Evolutionary conservation across 2,113 vertebrate species (phyloP).

Genomic region (Megalops atlanticus): DNA sequence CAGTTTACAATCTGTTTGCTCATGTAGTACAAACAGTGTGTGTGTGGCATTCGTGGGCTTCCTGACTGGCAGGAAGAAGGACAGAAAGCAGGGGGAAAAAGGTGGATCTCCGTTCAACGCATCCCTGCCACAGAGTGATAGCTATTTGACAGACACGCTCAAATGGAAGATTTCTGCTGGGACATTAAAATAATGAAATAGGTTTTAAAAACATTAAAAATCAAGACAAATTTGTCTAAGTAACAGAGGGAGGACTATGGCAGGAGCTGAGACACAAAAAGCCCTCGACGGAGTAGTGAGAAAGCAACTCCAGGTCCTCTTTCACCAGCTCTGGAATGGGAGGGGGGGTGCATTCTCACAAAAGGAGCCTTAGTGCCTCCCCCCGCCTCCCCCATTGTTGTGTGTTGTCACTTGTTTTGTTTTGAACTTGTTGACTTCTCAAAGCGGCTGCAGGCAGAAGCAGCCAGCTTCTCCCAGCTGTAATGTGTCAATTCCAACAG

Average conservation of each 20-base stretch:
- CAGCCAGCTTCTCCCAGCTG: constrained; percentile 58
- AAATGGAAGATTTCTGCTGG: constrained; percentile 63
- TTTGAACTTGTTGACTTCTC: constrained; percentile 75
- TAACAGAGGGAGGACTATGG: constrained; percentile 48
- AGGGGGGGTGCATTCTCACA: neutral
- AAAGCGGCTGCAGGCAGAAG: constrained; percentile 60
- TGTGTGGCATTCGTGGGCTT: constrained; percentile 81
- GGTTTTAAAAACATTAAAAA: constrained; percentile 42
- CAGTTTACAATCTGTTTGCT: constrained; percentile 94
- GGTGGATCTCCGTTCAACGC: constrained; percentile 69
- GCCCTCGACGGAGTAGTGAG: constrained; percentile 51
- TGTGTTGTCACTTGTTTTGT: constrained; percentile 63
- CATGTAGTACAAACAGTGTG: constrained; percentile 87
- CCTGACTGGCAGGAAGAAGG: constrained; percentile 79
- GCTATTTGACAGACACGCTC: constrained; percentile 73
- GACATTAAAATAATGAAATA: constrained; percentile 36
- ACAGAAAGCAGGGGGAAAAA: constrained; percentile 66
- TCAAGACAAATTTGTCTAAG: constrained; percentile 46
- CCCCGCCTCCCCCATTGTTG: constrained; percentile 63
- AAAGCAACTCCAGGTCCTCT: constrained; percentile 23
- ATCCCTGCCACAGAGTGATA: constrained; percentile 69
- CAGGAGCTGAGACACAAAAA: constrained; percentile 43
- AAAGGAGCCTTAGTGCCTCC: constrained; percentile 28
- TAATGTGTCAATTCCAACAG: constrained; percentile 62
- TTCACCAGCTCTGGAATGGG: constrained; percentile 35